A percentile compares a stretch with the other conserved stretches of the same genome.
These are phyloP conservation scores for Pocillopora meandrina DNA, from an alignment of 92 coral and sea anemone genomes.

Conservation along the genomic window DNA sequence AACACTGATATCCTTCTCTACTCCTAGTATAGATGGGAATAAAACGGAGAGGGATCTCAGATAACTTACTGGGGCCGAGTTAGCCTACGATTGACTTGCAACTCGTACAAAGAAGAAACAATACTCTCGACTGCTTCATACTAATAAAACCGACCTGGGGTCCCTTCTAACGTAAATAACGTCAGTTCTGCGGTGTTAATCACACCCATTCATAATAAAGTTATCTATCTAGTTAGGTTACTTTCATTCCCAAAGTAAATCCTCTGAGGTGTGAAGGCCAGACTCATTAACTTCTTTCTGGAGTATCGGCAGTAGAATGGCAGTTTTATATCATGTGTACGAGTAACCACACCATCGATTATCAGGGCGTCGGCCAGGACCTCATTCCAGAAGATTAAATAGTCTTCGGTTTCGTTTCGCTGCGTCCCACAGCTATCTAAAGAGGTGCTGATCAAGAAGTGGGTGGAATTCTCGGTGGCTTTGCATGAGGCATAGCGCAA, in stretches of 20 bases:
- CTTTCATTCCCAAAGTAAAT: slow-evolving; percentile 34
- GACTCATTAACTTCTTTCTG: slow-evolving; percentile 26
- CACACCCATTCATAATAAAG: neutral
- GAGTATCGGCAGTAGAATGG: slow-evolving; percentile 51
- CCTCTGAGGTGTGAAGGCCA: slow-evolving; percentile 24
- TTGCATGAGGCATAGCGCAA: slow-evolving; percentile 34
- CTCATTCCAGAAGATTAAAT: slow-evolving; percentile 3
- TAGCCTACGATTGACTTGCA: no score
- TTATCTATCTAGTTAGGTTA: neutral
- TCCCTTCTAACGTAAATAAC: no score
- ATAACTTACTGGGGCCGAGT: no score
- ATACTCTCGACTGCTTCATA: no score
- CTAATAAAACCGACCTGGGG: no score
- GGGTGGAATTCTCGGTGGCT: slow-evolving; percentile 31
- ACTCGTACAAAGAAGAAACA: no score
- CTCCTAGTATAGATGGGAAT: no score
- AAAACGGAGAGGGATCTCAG: no score
- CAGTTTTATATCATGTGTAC: slow-evolving; percentile 14
- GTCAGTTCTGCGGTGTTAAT: no score
- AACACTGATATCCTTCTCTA: no score
- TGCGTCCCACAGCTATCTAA: slow-evolving; percentile 6
- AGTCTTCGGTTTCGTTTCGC: neutral
- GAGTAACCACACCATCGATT: neutral
- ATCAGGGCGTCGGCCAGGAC: neutral
- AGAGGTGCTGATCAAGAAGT: slow-evolving; percentile 6